A percentile compares a stretch with the other conserved stretches of the same genome.
Evolutionary conservation across 2,113 vertebrate species (phyloP).

Genomic region (Mormoops blainvillei): DNA sequence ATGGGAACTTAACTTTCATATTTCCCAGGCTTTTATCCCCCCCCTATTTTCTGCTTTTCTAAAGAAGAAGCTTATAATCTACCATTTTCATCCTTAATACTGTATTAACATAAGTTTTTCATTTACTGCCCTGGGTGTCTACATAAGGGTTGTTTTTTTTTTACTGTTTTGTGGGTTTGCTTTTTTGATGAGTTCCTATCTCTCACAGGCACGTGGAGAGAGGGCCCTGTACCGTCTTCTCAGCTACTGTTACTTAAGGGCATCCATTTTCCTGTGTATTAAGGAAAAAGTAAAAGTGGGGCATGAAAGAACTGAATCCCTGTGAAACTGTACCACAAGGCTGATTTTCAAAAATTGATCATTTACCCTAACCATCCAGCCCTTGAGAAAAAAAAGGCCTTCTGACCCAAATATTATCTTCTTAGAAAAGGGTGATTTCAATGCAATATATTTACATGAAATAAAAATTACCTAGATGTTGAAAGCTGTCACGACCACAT

Average conservation of each 20-base stretch:
- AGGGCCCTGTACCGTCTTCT: neutral
- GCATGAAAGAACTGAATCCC: neutral
- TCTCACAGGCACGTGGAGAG: neutral
- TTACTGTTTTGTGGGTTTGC: neutral
- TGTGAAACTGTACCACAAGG: neutral
- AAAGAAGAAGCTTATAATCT: conserved; percentile 14
- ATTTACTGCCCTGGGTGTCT: neutral
- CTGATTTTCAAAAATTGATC: neutral
- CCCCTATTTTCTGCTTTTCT: conserved; percentile 11
- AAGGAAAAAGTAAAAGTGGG: neutral
- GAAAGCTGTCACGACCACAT: neutral
- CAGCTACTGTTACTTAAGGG: neutral
- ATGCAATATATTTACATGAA: neutral
- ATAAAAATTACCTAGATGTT: neutral
- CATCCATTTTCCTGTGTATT: neutral
- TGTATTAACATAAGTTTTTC: neutral
- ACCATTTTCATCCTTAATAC: neutral
- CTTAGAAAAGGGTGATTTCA: neutral
- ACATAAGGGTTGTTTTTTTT: neutral
- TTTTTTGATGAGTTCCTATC: neutral
- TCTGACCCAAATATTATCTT: neutral
- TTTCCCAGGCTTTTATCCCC: conserved; percentile 9
- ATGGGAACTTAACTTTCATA: conserved; percentile 49
- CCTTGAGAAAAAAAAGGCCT: neutral
- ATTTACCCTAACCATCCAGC: neutral